Base-by-base conservation (phyloP, 1,140 invertebrate genomes). In the Reticulitermes speratus region DNA sequence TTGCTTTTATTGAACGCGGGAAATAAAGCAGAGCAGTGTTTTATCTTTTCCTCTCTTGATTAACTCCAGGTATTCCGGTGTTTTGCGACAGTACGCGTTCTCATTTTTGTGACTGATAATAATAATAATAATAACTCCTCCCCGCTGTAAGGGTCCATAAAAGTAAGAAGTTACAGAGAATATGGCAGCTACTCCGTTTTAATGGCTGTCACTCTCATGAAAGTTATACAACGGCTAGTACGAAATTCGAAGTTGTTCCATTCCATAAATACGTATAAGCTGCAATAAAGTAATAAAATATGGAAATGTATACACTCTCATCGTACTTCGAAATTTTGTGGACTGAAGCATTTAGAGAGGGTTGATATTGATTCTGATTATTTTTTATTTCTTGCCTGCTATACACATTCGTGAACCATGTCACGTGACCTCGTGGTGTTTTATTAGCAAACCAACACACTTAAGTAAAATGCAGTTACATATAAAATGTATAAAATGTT, bases 1-100 rank as follows among this genome's bases (percentile, higher is more conserved):
- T 84, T 44, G 83, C 65, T 84, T 84, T 84, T 84, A 84, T 84
- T 84, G 83, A 84, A n/a, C 83, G 83, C 32, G 44, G 83, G 82
- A 16, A 55, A 25, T 82, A 25, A 82, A 82, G 82, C 82, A 44
- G 44, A 84, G 83, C 7, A 84, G 44, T 3, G 44, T 23, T 52
- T 52, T 84, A 44, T 52, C 23, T 52, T 32, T 84, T 52, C 83
- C 83, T 52, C 83, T 44, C n/a, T 52, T 75, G 65, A 75, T 75
- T 75, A 75, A 75, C 65, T 75, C 65, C n/a, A 75, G 65, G 25
- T 25, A 25, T 55, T 55, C 25, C 25, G 25, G n/a, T 75, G 25
- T 30, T 75, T n/a, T 75, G n/a, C 65, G n/a, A 30, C 25, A 75
- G 25, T 75, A 25, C 65, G n/a, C 6, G 65, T 14, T 21, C 52